phyloP scores from a whole-genome alignment of 2,113 vertebrate species.

The Aspiorhynchus laticeps region DNA sequence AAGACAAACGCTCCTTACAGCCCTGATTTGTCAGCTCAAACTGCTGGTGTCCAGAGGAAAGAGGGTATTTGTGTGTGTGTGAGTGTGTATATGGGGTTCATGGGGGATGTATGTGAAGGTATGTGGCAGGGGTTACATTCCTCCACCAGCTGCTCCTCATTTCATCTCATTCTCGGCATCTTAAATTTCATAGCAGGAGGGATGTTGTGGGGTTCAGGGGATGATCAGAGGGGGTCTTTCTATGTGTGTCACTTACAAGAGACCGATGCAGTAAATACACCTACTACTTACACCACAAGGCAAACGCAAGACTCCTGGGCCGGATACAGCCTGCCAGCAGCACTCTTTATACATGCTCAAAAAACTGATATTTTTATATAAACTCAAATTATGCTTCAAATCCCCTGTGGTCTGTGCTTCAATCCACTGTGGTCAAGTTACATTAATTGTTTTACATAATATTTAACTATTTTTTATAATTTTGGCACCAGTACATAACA shows the following conservation, averaged over 20 bases:
- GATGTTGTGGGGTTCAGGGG: neutral
- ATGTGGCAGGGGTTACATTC: conserved; percentile 59
- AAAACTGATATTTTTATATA: neutral
- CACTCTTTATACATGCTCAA: neutral
- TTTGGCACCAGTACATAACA: no score
- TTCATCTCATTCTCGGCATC: conserved; percentile 58
- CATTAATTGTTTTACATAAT: neutral
- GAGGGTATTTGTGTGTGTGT: conserved; percentile 11
- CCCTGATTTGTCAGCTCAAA: conserved; percentile 33
- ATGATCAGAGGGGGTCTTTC: neutral
- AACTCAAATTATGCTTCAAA: neutral
- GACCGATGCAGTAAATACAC: neutral
- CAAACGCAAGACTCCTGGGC: neutral
- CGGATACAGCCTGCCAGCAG: neutral
- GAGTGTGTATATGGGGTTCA: conserved; percentile 4
- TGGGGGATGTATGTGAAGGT: neutral
- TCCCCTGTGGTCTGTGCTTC: neutral
- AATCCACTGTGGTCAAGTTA: no score
- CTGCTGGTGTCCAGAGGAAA: neutral
- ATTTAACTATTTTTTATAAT: no score
- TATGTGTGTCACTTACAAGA: neutral
- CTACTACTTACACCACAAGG: neutral
- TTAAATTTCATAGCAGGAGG: conserved; percentile 46
- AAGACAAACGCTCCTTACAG: conserved; percentile 12
- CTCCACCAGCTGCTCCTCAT: conserved; percentile 70